A percentile compares a stretch with the other conserved stretches of the same genome.
Conservation (phyloP, 2,113 vertebrate genomes). For the Calidris pygmaea region DNA sequence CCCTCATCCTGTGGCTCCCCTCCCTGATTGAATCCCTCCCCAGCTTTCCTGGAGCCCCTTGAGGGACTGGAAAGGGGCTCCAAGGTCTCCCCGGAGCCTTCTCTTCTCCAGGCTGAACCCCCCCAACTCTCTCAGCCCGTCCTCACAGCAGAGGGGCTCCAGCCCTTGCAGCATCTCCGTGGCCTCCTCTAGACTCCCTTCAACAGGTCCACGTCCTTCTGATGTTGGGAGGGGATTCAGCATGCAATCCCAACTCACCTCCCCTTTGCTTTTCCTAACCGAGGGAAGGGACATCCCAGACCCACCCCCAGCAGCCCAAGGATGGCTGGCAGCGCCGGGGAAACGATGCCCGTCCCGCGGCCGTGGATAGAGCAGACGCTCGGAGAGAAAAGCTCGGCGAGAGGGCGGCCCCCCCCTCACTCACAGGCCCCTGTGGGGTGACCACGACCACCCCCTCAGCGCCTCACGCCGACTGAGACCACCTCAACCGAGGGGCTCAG, state of each 20-base stretch:
- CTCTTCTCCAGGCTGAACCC: background rate
- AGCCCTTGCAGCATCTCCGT: background rate
- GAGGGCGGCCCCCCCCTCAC: too few species aligned
- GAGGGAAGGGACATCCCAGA: background rate
- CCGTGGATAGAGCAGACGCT: background rate
- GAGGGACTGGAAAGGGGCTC: background rate
- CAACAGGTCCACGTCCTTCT: background rate
- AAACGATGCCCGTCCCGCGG: background rate
- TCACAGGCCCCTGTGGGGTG: background rate
- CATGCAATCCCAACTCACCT: background rate
- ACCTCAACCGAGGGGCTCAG: background rate
- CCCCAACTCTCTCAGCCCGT: background rate
- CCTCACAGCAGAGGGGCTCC: background rate
- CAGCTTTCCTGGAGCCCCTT: background rate
- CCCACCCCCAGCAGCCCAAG: background rate
- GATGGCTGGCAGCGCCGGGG: too few species aligned
- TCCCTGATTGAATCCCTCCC: background rate
- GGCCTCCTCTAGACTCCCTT: background rate
- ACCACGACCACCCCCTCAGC: background rate
- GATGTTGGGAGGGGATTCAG: background rate
- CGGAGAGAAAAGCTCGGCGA: background rate
- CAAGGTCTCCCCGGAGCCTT: background rate
- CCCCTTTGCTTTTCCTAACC: accelerated
- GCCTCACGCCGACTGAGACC: too few species aligned
- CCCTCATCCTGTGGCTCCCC: background rate